Conservation (phyloP, 2,888 invertebrate genomes). For the Meta bourneti region DNA sequence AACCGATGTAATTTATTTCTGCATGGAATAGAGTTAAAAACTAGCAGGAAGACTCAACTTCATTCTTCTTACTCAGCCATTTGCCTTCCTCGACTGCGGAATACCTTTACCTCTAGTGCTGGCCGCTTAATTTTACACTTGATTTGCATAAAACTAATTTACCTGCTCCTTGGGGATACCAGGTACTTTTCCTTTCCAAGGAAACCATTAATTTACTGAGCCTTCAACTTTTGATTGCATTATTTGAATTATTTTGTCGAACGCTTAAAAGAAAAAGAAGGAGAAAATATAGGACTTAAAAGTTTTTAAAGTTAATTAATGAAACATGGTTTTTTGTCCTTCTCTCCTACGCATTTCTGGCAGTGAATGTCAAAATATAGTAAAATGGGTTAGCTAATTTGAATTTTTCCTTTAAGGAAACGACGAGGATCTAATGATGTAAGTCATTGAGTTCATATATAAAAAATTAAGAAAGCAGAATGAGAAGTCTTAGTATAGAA, state of each 20-base stretch:
- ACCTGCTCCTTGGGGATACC: constrained; percentile 60
- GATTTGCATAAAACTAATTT: constrained; percentile 76
- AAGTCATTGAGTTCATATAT: constrained; percentile 11
- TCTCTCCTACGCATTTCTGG: background rate
- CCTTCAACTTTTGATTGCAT: constrained; percentile 73
- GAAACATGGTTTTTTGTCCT: constrained; percentile 25
- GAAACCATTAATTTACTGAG: constrained; percentile 59
- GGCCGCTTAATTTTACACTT: constrained; percentile 68
- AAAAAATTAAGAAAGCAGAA: constrained; percentile 4
- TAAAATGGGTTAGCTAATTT: constrained; percentile 53
- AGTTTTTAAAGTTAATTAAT: constrained; percentile 72
- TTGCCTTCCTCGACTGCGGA: constrained; percentile 32
- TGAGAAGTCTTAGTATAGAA: background rate
- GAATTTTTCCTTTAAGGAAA: constrained; percentile 38
- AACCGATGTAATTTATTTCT: background rate
- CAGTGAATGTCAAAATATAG: constrained; percentile 37
- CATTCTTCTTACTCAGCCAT: constrained; percentile 40
- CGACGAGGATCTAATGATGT: constrained; percentile 9
- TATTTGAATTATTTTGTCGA: constrained; percentile 68
- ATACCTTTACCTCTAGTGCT: background rate
- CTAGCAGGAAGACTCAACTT: constrained; percentile 28
- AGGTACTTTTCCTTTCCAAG: constrained; percentile 47
- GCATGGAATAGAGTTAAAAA: constrained; percentile 27
- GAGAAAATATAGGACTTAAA: constrained; percentile 42
- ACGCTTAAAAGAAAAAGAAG: constrained; percentile 42